Evolutionary conservation across 92 coral and sea anemone species (phyloP).

Genomic region (Paramuricea clavata): DNA sequence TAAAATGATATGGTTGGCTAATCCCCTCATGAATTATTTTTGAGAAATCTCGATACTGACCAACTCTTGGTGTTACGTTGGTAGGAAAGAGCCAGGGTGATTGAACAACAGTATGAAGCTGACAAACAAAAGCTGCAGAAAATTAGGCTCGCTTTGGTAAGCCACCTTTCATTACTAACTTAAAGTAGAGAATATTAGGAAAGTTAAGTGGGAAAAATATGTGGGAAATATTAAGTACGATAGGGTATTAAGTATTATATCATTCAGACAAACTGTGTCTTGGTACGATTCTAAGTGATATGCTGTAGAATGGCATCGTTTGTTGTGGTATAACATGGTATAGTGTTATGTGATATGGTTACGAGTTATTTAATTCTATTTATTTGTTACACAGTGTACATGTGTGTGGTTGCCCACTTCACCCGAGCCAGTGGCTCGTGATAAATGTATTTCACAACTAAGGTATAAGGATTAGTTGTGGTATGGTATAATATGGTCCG

Average conservation of each 20-base stretch:
- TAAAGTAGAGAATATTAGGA: neutral
- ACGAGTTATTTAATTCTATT: no score
- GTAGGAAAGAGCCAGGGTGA: conserved; percentile 88
- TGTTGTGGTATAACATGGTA: neutral
- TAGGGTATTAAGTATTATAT: no score
- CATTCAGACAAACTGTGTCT: no score
- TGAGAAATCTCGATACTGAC: no score
- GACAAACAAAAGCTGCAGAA: conserved; percentile 94
- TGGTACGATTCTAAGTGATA: no score
- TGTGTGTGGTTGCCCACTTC: no score
- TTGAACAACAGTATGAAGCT: conserved; percentile 88
- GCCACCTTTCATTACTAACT: neutral
- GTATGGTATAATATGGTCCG: neutral
- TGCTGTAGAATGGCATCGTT: neutral
- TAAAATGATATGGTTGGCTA: no score
- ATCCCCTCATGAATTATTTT: no score
- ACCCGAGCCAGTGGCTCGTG: no score
- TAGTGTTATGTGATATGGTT: neutral
- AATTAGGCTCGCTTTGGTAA: conserved; percentile 92
- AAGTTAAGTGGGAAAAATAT: neutral
- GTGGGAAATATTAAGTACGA: neutral
- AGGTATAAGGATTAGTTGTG: no score
- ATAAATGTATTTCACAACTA: no score
- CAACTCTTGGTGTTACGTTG: neutral
- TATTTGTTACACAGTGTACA: no score